Evolutionary conservation across 2,888 invertebrate genomes (phyloP), one percentile per base, ranked within the genome.

Genomic region (Eristalis tenax): DNA sequence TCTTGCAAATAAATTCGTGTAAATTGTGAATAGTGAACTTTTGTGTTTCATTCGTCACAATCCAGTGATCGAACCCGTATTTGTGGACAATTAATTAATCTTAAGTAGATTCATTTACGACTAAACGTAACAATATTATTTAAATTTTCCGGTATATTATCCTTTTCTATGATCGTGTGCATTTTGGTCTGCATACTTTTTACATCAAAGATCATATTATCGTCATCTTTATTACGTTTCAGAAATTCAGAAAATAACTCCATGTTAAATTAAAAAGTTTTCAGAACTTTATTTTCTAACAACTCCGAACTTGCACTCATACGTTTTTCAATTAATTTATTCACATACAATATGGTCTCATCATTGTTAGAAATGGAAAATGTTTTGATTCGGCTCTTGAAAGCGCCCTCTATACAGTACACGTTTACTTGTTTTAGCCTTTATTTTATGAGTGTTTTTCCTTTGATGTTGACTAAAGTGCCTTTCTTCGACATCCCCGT

Each of bases 401-500:
- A 68, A n/a, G 50, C 68, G 11, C 64, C 11, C n/a, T 35, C 35
- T 38, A 65, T 22, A 18, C n/a, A 65, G 8, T 11, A 35, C 18
- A 65, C 64, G 35, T 65, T 65, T 38, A 38, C 64, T 28, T 15
- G n/a, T 28, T 26, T 32, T 63, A 32, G 10, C 10, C 32, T 32
- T 32, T n/a, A n/a, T 32, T 35, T 64, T 32, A 15, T 64, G 64
- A 32, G 11, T 65, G 8, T 65, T 65, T 22, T 65, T 66, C 10
- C 66, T 66, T 66, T 66, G 66, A 26, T 66, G 66, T 66, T 65
- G 64, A 65, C 2, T 38, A 38, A 38, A 65, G 10, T 38, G 10
- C 18, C 35, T 65, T 65, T 18, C 35, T 35, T 65, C 38, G n/a
- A 43, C 43, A 26, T 66, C 66, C 26, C n/a, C 66, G 23, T 43